Evolutionary conservation across 2,797 vertebrate genomes (phyloP).

Genomic region (Brachymystax lenok): DNA sequence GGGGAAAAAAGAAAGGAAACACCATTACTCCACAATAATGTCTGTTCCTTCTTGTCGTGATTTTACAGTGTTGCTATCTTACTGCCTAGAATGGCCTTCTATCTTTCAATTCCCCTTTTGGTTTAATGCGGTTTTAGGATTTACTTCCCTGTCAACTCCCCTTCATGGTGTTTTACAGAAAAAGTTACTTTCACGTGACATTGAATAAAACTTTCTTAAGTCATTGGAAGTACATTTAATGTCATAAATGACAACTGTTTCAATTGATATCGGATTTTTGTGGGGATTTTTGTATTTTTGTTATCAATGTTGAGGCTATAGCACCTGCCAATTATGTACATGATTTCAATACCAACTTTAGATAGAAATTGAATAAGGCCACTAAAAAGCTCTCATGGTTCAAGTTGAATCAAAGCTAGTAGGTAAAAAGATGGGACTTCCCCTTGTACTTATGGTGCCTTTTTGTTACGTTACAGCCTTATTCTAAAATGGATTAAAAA

Average conservation of each 20-base stretch:
- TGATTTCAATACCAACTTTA: neutral
- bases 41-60: neutral
- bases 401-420: conserved; percentile 6
- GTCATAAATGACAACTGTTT: neutral
- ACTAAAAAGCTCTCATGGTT: neutral
- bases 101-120: neutral
- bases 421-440: conserved; percentile 12
- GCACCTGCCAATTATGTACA: neutral
- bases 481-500: too few species aligned
- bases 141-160: neutral
- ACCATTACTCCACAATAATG: neutral
- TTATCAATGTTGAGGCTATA: neutral
- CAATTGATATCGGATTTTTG: neutral
- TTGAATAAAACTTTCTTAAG: neutral
- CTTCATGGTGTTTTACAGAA: neutral
- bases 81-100: neutral
- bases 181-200: neutral
- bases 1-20: neutral
- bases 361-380: neutral
- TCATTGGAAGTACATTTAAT: neutral
- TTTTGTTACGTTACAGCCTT: too few species aligned
- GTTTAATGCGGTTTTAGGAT: neutral
- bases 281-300: neutral
- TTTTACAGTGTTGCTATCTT: neutral
- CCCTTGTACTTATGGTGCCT: conserved; percentile 1